Percentiles rank a stretch among this genome's conserved stretches.
These are phyloP conservation scores for Benthosema pterotum DNA, from an alignment of 2,797 vertebrate species.

Conservation along the genomic window DNA sequence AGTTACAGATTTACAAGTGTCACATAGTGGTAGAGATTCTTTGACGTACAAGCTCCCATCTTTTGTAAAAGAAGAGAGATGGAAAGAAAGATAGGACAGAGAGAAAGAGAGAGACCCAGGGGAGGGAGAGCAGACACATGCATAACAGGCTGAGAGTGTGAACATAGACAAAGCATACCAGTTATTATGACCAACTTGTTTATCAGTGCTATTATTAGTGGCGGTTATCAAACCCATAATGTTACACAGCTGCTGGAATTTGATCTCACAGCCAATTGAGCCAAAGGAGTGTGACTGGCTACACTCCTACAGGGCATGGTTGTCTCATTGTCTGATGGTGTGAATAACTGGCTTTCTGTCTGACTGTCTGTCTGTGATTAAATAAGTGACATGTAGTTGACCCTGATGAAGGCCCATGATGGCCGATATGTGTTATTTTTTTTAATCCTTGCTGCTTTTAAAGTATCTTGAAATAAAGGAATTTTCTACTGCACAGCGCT, in stretches of 20 bases:
- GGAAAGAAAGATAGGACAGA: not conserved
- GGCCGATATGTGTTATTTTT: too few relatives aligned
- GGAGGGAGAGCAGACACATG: not conserved
- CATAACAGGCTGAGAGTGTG: not conserved
- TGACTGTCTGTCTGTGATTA: constrained; percentile 10
- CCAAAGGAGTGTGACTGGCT: constrained; percentile 25
- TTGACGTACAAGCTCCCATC: too few relatives aligned
- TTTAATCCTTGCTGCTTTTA: too few relatives aligned
- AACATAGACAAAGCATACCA: constrained; percentile 31
- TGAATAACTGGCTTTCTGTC: constrained; percentile 19
- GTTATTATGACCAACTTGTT: constrained; percentile 9
- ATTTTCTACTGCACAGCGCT: too few relatives aligned
- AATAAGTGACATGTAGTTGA: too few relatives aligned
- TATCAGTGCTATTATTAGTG: constrained; percentile 55
- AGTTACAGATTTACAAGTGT: too few relatives aligned
- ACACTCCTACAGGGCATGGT: not conserved
- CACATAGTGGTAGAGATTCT: too few relatives aligned
- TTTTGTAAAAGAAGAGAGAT: too few relatives aligned
- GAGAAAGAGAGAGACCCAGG: not conserved
- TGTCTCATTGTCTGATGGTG: constrained; percentile 10
- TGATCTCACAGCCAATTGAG: constrained; percentile 36
- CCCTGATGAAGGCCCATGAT: too few relatives aligned
- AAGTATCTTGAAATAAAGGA: too few relatives aligned
- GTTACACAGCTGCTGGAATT: constrained; percentile 32
- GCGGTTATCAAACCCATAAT: constrained; percentile 21